Evolutionary conservation across 2,113 vertebrate genomes (phyloP).

Genomic region (Canis aureus): DNA sequence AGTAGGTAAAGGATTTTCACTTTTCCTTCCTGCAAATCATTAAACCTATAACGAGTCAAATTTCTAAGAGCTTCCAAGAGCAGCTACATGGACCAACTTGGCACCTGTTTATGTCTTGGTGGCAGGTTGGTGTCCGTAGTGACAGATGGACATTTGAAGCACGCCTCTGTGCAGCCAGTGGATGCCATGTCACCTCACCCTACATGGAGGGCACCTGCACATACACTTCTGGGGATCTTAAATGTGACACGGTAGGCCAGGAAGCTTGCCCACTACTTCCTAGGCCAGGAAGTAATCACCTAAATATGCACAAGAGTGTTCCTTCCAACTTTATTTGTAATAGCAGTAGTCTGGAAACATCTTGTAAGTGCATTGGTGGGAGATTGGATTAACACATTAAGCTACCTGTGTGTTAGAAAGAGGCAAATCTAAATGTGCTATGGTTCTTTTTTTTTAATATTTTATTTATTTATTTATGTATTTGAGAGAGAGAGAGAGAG

Average conservation of each 20-base stretch:
- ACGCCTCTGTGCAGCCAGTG: neutral
- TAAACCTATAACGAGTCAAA: neutral
- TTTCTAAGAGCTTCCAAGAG: neutral
- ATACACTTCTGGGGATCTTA: neutral
- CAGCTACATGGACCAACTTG: neutral
- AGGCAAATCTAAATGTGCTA: neutral
- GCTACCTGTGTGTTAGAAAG: neutral
- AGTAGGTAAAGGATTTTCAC: neutral
- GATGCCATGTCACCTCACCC: rapidly evolving
- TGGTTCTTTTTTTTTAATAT: neutral
- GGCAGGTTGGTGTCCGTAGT: neutral
- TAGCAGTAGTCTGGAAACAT: neutral
- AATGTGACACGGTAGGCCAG: too few relatives aligned
- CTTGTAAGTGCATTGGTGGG: neutral
- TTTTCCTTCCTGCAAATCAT: neutral
- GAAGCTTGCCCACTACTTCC: neutral
- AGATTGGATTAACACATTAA: neutral
- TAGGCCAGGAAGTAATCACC: neutral
- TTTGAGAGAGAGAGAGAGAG: neutral
- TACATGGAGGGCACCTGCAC: too few relatives aligned
- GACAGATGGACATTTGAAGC: neutral
- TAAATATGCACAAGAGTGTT: neutral
- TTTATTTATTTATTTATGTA: neutral
- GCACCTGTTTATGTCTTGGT: neutral
- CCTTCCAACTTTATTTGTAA: neutral